A percentile compares a stretch with the other conserved stretches of the same genome.
Evolutionary conservation across 2,888 invertebrate genomes (phyloP).

Genomic region (Lasioglossum pauxillum): DNA sequence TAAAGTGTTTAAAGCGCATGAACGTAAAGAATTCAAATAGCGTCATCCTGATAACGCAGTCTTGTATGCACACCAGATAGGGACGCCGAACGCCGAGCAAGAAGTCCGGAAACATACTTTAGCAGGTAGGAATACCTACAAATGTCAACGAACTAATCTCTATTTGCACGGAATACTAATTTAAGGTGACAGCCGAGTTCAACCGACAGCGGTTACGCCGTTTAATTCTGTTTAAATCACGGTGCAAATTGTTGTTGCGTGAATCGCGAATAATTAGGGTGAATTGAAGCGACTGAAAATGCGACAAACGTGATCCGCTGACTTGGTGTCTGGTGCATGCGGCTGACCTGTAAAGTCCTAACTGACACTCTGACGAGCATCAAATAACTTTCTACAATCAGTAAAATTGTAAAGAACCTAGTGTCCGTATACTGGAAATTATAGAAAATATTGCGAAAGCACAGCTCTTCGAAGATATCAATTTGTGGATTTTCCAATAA

Average conservation of each 20-base stretch:
- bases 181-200: slow-evolving; percentile 5
- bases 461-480: too few relatives aligned
- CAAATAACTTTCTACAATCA: neutral
- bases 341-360: neutral
- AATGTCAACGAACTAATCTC: slow-evolving; percentile 42
- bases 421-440: neutral
- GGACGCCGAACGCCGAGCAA: neutral
- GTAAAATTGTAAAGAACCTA: neutral
- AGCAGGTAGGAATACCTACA: slow-evolving; percentile 14
- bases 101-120: slow-evolving; percentile 25
- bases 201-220: neutral
- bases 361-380: neutral
- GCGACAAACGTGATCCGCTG: neutral
- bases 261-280: slow-evolving; percentile 13
- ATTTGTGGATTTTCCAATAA: too few relatives aligned
- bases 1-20: slow-evolving; percentile 10
- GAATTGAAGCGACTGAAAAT: slow-evolving; percentile 14
- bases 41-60: slow-evolving; percentile 42
- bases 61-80: neutral
- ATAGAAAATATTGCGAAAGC: neutral
- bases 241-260: slow-evolving; percentile 1
- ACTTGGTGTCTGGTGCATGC: neutral
- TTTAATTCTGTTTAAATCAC: slow-evolving; percentile 11
- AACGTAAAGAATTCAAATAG: slow-evolving; percentile 24
- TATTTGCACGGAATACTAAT: slow-evolving; percentile 45